Percentiles rank a stretch among this genome's conserved stretches.
Conservation (phyloP, 2,888 invertebrate species). For the Muschampia plurimacula region DNA sequence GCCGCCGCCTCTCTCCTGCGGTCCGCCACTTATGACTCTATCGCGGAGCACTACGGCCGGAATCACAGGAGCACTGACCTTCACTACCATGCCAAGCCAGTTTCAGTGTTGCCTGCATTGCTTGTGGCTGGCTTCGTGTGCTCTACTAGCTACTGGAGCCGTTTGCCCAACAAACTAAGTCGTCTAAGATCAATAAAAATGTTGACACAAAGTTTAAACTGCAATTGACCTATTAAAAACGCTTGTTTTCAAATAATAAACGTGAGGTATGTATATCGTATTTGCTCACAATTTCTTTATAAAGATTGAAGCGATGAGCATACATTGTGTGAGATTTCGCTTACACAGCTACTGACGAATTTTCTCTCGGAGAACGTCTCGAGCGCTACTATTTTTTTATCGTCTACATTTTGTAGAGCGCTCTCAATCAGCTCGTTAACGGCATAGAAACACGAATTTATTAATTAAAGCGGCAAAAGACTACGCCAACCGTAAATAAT, state of each 20-base stretch:
- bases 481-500: conserved; percentile 45
- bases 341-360: conserved; percentile 36
- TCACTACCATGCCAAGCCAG: conserved; percentile 63
- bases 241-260: neutral
- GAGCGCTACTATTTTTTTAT: conserved; percentile 45
- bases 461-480: conserved; percentile 47
- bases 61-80: conserved; percentile 81
- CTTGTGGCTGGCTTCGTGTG: conserved; percentile 48
- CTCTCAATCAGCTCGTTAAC: conserved; percentile 45
- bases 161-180: conserved; percentile 42
- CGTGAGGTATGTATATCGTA: neutral
- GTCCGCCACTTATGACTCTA: conserved; percentile 77
- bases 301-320: conserved; percentile 13
- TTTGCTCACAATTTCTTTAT: conserved; percentile 14
- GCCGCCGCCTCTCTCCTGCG: conserved; percentile 74
- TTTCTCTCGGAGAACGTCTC: conserved; percentile 46
- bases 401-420: conserved; percentile 44
- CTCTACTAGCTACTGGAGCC: conserved; percentile 57
- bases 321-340: conserved; percentile 39
- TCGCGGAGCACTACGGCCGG: conserved; percentile 75
- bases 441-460: conserved; percentile 45
- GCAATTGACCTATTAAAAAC: neutral
- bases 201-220: conserved; percentile 5
- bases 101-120: conserved; percentile 60
- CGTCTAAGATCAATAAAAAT: conserved; percentile 16